A percentile compares a stretch with the other conserved stretches of the same genome.
Evolutionary conservation across 2,888 invertebrate genomes (phyloP).

Genomic region (Cremastobaeus sp.): DNA sequence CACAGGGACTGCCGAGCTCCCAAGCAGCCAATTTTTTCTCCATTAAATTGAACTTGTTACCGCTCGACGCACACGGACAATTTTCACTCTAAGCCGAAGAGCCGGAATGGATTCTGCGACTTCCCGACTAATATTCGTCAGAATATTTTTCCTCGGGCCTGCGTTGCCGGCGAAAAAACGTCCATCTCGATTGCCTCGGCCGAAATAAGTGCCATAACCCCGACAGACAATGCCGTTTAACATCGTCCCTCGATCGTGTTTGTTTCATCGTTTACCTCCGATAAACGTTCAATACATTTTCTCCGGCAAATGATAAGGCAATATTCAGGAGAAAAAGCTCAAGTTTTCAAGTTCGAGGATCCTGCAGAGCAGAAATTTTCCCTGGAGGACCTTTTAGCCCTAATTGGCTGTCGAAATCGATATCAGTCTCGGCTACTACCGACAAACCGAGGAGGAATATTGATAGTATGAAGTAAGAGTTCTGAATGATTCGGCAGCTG

Average conservation of each 20-base stretch:
- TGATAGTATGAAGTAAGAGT: slow-evolving; percentile 60
- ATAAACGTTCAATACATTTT: slow-evolving; percentile 39
- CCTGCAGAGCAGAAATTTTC: slow-evolving; percentile 69
- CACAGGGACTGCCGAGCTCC: not conserved
- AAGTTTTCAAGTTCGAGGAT: too few species aligned
- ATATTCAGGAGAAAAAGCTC: slow-evolving; percentile 54
- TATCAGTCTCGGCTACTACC: slow-evolving; percentile 70
- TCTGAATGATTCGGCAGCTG: slow-evolving; percentile 62
- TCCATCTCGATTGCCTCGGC: not conserved
- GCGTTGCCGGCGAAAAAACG: not conserved
- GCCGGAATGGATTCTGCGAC: slow-evolving; percentile 7
- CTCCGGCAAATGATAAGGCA: slow-evolving; percentile 42
- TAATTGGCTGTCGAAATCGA: slow-evolving; percentile 77
- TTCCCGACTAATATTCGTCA: slow-evolving; percentile 4
- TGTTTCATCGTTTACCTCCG: slow-evolving; percentile 15
- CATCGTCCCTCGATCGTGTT: slow-evolving; percentile 19
- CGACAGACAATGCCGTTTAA: slow-evolving; percentile 5
- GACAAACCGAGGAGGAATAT: slow-evolving; percentile 63
- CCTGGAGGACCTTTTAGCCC: slow-evolving; percentile 75
- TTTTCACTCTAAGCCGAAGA: slow-evolving; percentile 8
- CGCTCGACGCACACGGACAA: too few species aligned
- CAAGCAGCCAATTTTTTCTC: slow-evolving; percentile 10
- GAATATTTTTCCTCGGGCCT: slow-evolving; percentile 27
- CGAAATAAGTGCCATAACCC: slow-evolving; percentile 18
- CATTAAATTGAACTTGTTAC: slow-evolving; percentile 22